A percentile compares a stretch with the other conserved stretches of the same genome.
Evolutionary conservation across 2,888 invertebrate species (phyloP).

Genomic region (Anthrax anthrax): DNA sequence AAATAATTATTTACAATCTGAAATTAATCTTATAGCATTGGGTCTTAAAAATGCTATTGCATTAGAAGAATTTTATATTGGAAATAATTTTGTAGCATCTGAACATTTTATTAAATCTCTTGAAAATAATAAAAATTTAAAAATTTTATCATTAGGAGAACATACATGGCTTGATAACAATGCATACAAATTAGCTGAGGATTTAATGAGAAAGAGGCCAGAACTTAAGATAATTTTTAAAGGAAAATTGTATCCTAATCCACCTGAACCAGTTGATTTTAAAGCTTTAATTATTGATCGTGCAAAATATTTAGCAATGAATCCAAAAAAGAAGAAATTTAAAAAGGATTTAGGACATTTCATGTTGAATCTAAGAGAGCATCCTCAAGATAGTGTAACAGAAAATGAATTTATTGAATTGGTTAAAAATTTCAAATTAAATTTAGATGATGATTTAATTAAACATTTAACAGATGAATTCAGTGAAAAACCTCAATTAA

Average conservation of each 20-base stretch:
- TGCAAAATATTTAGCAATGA: slow-evolving; percentile 10
- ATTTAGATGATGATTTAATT: slow-evolving; percentile 5
- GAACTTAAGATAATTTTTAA: slow-evolving; percentile 7
- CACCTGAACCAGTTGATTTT: slow-evolving; percentile 9
- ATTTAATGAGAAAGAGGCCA: neutral
- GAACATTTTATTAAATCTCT: slow-evolving; percentile 4
- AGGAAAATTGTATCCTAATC: slow-evolving; percentile 8
- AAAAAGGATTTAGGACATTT: slow-evolving; percentile 10
- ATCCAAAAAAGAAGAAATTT: slow-evolving; percentile 10
- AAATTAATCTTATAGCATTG: slow-evolving; percentile 2
- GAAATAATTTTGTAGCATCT: slow-evolving; percentile 4
- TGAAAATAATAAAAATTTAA: neutral
- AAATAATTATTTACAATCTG: slow-evolving; percentile 7
- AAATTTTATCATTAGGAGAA: slow-evolving; percentile 7
- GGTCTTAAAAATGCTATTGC: slow-evolving; percentile 3
- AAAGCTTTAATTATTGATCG: slow-evolving; percentile 8
- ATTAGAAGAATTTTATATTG: slow-evolving; percentile 10
- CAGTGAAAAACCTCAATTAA: neutral
- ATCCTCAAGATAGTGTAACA: neutral
- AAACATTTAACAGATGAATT: slow-evolving; percentile 2
- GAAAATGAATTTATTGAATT: neutral
- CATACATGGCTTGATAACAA: slow-evolving; percentile 5
- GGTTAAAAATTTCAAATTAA: neutral
- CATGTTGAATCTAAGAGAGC: slow-evolving; percentile 4
- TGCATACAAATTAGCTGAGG: neutral